Base-by-base conservation (phyloP, 2,888 invertebrate species). In the Leptinotarsa tumamoca region DNA sequence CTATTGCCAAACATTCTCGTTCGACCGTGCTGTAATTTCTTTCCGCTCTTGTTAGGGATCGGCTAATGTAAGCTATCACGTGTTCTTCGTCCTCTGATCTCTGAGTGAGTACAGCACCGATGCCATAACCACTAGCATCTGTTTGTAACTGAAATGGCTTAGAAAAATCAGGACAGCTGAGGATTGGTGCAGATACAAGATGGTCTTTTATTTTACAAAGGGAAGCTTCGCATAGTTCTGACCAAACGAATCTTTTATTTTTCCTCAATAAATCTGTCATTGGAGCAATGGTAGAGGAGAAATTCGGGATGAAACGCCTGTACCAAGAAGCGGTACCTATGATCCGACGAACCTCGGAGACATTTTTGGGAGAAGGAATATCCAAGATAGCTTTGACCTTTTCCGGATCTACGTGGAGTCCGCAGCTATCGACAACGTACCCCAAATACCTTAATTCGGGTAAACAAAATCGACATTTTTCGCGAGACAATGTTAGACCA, bases 241-340 rank as follows among this genome's bases (percentile, higher is more conserved):
- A 33, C 33, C 52, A 52, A 52, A 52, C 52, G 4, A 69, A 71
- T 10, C 68, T 78, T 4, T n/a, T 4, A 33, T 61, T 50, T 51
- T 76, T 75, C 23, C 73, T 58, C 7, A 75, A 68, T 18, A 78
- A 56, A 15, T 58, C 58, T 4, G 79, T 78, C 4, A 78, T 61
- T 4, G 78, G 78, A 13, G 74, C 66, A 18, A 74, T 68, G n/a
- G 66, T 70, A 15, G 56, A 21, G 7, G 33, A 78, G 71, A 77
- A 78, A 18, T 78, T 68, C 1, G 75, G 73, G 4, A 78, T 68
- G 21, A 78, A 78, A 14, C 78, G 51, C n/a, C 76, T 63, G 61
- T 79, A 77, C 79, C 79, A 79, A 1, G 77, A 77, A 27, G 66
- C 66, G 7, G 72, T 79, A 5, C 77, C 79, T 18, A 75, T 17